Evolutionary conservation across 2,797 vertebrate genomes (phyloP).

Genomic region (Gallirallus australis): DNA sequence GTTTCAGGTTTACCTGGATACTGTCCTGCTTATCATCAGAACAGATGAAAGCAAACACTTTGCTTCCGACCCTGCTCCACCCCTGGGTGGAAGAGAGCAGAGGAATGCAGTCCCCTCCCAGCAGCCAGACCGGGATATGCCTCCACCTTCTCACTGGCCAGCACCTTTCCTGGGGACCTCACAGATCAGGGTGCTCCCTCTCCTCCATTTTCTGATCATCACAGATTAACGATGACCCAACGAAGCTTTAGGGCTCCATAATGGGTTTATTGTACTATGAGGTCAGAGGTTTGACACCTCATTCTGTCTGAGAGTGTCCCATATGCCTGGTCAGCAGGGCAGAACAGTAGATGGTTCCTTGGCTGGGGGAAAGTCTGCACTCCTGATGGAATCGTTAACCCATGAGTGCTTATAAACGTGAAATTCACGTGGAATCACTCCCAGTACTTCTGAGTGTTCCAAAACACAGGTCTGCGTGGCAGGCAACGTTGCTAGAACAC

Average conservation of each 20-base stretch:
- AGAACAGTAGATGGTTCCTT: fast-evolving
- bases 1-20: not conserved
- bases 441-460: not conserved
- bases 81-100: not conserved
- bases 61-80: constrained; percentile 20
- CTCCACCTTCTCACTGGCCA: not conserved
- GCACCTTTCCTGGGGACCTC: not conserved
- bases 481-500: not conserved
- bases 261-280: not conserved
- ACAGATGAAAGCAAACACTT: not conserved
- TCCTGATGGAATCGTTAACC: not conserved
- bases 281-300: not conserved
- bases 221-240: not conserved
- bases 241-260: not conserved
- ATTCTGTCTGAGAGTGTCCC: not conserved
- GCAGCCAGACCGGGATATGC: not conserved
- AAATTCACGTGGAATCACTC: fast-evolving
- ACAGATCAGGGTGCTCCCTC: not conserved
- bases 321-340: fast-evolving
- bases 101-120: constrained; percentile 42
- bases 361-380: not conserved
- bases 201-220: not conserved
- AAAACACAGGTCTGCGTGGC: not conserved
- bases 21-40: not conserved
- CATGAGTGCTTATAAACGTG: fast-evolving